Evolutionary conservation across 2,797 vertebrate species (phyloP).

Genomic region (Tinamus major): DNA sequence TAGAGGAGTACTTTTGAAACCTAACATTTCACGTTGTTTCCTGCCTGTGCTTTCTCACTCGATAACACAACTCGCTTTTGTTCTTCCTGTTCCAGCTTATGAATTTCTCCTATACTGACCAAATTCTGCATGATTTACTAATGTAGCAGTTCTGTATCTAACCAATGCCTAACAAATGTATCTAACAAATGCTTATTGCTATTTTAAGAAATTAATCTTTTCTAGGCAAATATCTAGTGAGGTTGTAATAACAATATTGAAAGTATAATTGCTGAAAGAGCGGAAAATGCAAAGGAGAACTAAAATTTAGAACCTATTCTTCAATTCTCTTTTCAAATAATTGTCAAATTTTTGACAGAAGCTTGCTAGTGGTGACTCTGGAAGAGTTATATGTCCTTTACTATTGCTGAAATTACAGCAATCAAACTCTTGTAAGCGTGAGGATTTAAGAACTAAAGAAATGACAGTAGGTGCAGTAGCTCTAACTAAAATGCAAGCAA

Average conservation of each 20-base stretch:
- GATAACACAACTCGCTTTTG: background rate
- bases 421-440: background rate
- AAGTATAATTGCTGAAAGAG: background rate
- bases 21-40: background rate
- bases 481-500: background rate
- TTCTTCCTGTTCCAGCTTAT: background rate
- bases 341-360: background rate
- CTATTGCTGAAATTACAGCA: background rate
- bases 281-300: background rate
- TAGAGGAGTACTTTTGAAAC: background rate
- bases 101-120: background rate
- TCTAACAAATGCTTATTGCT: background rate
- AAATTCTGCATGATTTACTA: conserved; percentile 1
- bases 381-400: background rate
- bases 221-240: background rate
- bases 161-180: background rate
- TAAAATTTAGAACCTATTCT: background rate
- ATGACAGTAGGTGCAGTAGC: background rate
- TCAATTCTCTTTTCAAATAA: background rate
- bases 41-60: conserved; percentile 31
- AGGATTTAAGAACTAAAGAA: background rate
- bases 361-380: background rate
- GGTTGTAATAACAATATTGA: background rate
- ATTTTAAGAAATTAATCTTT: background rate
- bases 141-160: background rate